These are phyloP conservation scores for Sinocyclocheilus anophthalmus DNA, from an alignment of 2,113 vertebrate genomes.

Conservation along the genomic window DNA sequence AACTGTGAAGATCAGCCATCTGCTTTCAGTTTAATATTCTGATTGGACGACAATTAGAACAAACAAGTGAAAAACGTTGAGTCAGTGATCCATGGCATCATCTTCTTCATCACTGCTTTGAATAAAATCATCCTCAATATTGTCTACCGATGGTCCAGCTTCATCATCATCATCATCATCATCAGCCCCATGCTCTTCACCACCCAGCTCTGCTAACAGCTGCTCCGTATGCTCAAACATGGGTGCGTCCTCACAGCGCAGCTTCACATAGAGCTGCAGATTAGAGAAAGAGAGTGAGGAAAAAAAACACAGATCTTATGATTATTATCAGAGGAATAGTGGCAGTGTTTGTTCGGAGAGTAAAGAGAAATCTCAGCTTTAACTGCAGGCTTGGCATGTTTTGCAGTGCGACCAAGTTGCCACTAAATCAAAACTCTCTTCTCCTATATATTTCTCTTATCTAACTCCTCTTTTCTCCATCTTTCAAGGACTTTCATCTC, in stretches of 20 bases:
- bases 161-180: constrained; percentile 64
- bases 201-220: constrained; percentile 74
- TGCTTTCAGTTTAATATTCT: constrained; percentile 19
- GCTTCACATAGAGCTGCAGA: constrained; percentile 75
- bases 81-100: constrained; percentile 76
- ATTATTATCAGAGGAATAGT: constrained; percentile 22
- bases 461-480: neutral
- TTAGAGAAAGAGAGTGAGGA: constrained; percentile 44
- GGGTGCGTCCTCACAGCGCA: constrained; percentile 75
- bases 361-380: constrained; percentile 21
- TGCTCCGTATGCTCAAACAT: constrained; percentile 77
- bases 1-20: neutral
- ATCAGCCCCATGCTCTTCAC: constrained; percentile 57
- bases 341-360: neutral
- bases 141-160: constrained; percentile 72
- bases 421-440: constrained; percentile 5
- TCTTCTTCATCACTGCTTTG: constrained; percentile 63
- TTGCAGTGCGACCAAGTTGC: constrained; percentile 16
- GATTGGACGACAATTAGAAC: neutral
- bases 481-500: neutral
- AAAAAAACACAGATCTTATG: neutral
- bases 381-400: constrained; percentile 2
- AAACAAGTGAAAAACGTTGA: neutral
- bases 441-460: neutral
- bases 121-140: constrained; percentile 69